Conservation (phyloP, 2,888 invertebrate species). For the Nephrocerus scutellatus region DNA sequence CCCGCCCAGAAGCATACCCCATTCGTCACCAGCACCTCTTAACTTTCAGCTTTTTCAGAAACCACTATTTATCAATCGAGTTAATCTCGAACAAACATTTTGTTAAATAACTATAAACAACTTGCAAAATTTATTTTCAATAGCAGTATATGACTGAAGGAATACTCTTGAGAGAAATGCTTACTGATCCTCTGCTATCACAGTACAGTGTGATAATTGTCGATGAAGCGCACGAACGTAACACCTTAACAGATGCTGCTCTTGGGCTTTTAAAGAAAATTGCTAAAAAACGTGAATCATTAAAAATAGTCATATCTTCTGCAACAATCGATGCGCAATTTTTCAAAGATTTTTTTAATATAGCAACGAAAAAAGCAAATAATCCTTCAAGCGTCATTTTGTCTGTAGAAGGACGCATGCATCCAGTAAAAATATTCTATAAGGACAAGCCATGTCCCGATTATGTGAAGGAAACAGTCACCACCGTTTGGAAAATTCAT, state of each 20-base stretch:
- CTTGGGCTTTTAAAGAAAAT: slow-evolving; percentile 93
- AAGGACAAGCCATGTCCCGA: slow-evolving; percentile 78
- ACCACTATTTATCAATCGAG: no score
- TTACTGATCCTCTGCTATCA: slow-evolving; percentile 85
- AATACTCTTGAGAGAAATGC: slow-evolving; percentile 87
- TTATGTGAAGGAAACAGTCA: slow-evolving; percentile 79
- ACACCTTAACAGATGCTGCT: slow-evolving; percentile 85
- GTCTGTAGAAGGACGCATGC: slow-evolving; percentile 80
- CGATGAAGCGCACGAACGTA: slow-evolving; percentile 94
- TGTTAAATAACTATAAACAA: no score
- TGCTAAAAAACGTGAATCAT: slow-evolving; percentile 68
- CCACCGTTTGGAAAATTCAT: slow-evolving; percentile 86
- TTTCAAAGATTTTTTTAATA: slow-evolving; percentile 70
- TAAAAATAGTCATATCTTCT: slow-evolving; percentile 84
- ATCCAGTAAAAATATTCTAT: slow-evolving; percentile 82
- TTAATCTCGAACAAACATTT: no score
- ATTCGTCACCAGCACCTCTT: no score
- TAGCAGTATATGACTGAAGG: slow-evolving; percentile 98
- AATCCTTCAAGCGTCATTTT: slow-evolving; percentile 72
- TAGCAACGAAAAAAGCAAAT: slow-evolving; percentile 43
- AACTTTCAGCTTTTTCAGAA: no score
- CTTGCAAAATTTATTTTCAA: no score
- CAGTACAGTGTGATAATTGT: slow-evolving; percentile 82
- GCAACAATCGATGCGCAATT: slow-evolving; percentile 93
- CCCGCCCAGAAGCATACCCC: no score